phyloP scores from a whole-genome alignment of 2,797 vertebrate genomes.

The Podarcis siculus region DNA sequence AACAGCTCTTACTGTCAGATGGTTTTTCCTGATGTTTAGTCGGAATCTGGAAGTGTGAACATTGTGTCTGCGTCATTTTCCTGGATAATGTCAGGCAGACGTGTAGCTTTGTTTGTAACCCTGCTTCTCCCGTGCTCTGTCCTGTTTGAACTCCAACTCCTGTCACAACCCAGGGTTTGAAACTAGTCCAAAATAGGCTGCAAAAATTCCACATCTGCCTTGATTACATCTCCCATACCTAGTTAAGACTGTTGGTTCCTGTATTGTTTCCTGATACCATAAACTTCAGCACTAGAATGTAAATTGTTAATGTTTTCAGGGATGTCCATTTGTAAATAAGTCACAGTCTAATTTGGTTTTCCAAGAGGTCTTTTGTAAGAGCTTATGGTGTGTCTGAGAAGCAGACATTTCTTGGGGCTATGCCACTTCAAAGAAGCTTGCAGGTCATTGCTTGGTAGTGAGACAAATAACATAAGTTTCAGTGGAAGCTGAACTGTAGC shows the following conservation, averaged over 20 bases:
- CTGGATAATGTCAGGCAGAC: not conserved
- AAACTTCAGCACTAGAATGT: not conserved
- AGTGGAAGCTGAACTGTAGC: no score
- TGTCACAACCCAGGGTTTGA: not conserved
- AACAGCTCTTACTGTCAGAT: no score
- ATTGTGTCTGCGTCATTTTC: no score
- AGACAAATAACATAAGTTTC: no score
- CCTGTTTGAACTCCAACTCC: not conserved
- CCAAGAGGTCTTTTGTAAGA: not conserved
- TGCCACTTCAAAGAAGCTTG: not conserved
- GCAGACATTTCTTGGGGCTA: not conserved
- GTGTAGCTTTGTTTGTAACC: not conserved
- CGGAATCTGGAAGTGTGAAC: not conserved
- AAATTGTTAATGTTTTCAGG: constrained; percentile 18
- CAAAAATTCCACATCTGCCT: no score
- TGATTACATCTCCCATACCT: not conserved
- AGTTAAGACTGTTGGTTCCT: not conserved
- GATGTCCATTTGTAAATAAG: constrained; percentile 39
- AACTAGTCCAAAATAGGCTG: not conserved
- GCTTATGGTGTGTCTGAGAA: not conserved
- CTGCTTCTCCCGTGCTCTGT: not conserved
- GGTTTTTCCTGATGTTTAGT: no score
- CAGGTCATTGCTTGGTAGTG: no score
- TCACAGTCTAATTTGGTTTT: no score
- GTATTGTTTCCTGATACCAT: not conserved